A percentile compares a stretch with the other conserved stretches of the same genome.
Evolutionary conservation across 2,113 vertebrate species (phyloP).

Genomic region (Thymallus thymallus): DNA sequence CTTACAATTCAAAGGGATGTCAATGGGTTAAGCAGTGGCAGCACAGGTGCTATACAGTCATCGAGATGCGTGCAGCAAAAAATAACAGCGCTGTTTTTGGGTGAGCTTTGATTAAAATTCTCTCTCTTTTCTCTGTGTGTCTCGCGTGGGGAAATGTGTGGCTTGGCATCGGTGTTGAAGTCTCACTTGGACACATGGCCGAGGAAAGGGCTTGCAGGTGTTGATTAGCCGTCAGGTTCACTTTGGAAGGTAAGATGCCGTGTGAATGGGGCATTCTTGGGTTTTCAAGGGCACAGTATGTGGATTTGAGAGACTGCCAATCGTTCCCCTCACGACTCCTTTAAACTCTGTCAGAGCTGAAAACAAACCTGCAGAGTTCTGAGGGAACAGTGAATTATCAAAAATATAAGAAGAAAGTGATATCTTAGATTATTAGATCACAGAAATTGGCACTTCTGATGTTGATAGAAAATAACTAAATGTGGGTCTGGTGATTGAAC

Average conservation of each 20-base stretch:
- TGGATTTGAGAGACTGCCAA: conserved; percentile 64
- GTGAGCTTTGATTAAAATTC: conserved; percentile 61
- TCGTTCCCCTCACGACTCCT: neutral
- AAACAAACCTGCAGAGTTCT: conserved; percentile 47
- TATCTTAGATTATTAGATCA: conserved; percentile 9
- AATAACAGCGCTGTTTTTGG: conserved; percentile 58
- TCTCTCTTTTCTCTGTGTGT: conserved; percentile 37
- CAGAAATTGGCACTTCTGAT: neutral
- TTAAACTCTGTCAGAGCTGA: too few species aligned
- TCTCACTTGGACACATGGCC: conserved; percentile 70
- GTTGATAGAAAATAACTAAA: neutral
- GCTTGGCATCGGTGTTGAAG: conserved; percentile 71
- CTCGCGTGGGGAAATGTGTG: conserved; percentile 49
- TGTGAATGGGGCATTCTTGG: conserved; percentile 67
- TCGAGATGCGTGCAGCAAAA: conserved; percentile 44
- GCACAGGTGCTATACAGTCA: conserved; percentile 39
- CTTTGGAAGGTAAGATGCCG: conserved; percentile 71
- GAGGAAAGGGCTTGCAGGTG: conserved; percentile 66
- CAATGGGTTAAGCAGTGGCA: conserved; percentile 23
- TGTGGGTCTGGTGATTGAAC: neutral
- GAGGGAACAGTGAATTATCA: conserved; percentile 63
- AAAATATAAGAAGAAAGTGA: conserved; percentile 27
- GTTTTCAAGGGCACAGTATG: conserved; percentile 70
- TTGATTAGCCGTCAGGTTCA: conserved; percentile 76
- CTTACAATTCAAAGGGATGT: conserved; percentile 55